phyloP scores from a whole-genome alignment of 2,888 invertebrate genomes.

The Pecten maximus region DNA sequence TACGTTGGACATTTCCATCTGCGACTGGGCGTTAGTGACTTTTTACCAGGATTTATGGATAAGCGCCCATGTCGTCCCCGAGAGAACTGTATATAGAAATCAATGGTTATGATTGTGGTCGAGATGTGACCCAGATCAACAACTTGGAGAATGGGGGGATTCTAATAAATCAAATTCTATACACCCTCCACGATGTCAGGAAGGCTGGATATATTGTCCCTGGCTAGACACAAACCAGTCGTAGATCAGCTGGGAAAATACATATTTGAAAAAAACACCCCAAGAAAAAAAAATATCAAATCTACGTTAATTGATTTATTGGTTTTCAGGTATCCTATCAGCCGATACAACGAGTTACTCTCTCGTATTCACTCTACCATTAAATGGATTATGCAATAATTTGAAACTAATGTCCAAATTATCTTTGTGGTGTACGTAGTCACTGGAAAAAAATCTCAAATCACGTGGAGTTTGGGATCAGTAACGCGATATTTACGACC shows the following conservation, averaged over 20 bases:
- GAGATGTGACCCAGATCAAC: not conserved
- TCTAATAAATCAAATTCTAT: not conserved
- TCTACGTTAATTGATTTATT: not conserved
- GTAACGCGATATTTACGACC: not conserved
- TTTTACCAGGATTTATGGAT: not conserved
- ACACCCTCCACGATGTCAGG: too few species aligned
- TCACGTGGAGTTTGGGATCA: not conserved
- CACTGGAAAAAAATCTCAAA: not conserved
- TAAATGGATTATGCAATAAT: conserved; percentile 20
- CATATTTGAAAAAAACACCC: not conserved
- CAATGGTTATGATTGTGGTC: not conserved
- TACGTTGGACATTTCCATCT: not conserved
- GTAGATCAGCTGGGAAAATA: not conserved
- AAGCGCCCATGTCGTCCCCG: not conserved
- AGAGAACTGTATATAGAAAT: not conserved
- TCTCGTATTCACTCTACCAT: not conserved
- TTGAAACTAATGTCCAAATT: not conserved
- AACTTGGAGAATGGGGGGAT: not conserved
- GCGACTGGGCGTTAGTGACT: not conserved
- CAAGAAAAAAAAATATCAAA: not conserved
- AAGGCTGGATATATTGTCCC: not conserved
- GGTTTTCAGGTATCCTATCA: not conserved
- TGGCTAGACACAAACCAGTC: not conserved
- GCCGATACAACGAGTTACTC: not conserved
- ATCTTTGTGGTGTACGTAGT: not conserved